Evolutionary conservation across 2,113 vertebrate genomes (phyloP).

Genomic region (Gavialis gangeticus): DNA sequence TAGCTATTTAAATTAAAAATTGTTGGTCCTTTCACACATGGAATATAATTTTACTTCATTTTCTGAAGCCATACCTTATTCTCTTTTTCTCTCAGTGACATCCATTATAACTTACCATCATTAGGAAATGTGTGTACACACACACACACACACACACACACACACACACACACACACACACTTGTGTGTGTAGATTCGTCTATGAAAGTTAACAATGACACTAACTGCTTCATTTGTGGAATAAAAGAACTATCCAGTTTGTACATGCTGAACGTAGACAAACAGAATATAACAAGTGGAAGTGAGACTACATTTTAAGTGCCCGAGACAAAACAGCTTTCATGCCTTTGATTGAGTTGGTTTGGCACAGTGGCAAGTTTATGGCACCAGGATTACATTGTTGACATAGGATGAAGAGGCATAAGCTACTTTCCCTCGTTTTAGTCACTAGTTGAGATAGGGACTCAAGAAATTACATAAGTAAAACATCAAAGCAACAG

Average conservation of each 20-base stretch:
- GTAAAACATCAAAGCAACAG: background rate
- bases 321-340: background rate
- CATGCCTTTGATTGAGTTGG: background rate
- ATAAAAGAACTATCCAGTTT: background rate
- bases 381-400: background rate
- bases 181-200: background rate
- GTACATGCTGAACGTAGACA: background rate
- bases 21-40: background rate
- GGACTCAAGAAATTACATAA: background rate
- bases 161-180: background rate
- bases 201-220: background rate
- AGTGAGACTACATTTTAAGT: background rate
- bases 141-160: accelerated
- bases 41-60: background rate
- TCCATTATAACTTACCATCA: background rate
- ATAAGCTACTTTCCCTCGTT: background rate
- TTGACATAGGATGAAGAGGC: too few relatives aligned
- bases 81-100: background rate
- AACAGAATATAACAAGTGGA: background rate
- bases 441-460: background rate
- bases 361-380: background rate
- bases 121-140: background rate
- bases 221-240: background rate
- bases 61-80: background rate
- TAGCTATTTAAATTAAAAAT: background rate